Conservation (phyloP, 2,888 invertebrate genomes). For the Pyrochroa serraticornis region DNA sequence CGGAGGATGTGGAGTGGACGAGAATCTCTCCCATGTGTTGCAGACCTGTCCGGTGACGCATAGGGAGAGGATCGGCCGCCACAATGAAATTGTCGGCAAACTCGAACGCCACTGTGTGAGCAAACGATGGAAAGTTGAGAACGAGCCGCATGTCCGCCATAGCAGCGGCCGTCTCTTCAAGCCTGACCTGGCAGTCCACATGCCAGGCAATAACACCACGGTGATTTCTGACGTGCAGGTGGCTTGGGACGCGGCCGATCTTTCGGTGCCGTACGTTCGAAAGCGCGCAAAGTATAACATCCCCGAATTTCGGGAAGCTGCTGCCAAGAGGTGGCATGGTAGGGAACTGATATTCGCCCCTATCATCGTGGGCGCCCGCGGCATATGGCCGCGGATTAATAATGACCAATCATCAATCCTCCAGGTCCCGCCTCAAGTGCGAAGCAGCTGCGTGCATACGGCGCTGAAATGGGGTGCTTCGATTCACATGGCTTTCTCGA, state of each 20-base stretch:
- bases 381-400: slow-evolving; percentile 36
- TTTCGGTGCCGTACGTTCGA: neutral
- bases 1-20: too few species aligned
- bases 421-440: slow-evolving; percentile 9
- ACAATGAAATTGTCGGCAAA: slow-evolving; percentile 27
- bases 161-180: too few species aligned
- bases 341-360: slow-evolving; percentile 22
- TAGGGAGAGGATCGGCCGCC: too few species aligned
- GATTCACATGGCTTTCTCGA: slow-evolving; percentile 1
- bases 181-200: too few species aligned
- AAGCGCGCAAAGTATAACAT: slow-evolving; percentile 33
- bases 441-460: too few species aligned
- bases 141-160: slow-evolving; percentile 57
- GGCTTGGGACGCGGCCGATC: neutral
- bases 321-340: slow-evolving; percentile 23
- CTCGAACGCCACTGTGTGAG: slow-evolving; percentile 18
- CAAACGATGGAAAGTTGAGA: slow-evolving; percentile 20
- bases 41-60: too few species aligned
- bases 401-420: neutral
- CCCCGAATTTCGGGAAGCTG: slow-evolving; percentile 29
- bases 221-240: slow-evolving; percentile 1
- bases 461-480: slow-evolving; percentile 13
- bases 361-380: too few species aligned
- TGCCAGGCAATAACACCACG: neutral
- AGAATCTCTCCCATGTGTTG: too few species aligned